Evolutionary conservation across 2,888 invertebrate species (phyloP), one percentile per base, ranked within the genome.

Genomic region (Lapara coniferarum): DNA sequence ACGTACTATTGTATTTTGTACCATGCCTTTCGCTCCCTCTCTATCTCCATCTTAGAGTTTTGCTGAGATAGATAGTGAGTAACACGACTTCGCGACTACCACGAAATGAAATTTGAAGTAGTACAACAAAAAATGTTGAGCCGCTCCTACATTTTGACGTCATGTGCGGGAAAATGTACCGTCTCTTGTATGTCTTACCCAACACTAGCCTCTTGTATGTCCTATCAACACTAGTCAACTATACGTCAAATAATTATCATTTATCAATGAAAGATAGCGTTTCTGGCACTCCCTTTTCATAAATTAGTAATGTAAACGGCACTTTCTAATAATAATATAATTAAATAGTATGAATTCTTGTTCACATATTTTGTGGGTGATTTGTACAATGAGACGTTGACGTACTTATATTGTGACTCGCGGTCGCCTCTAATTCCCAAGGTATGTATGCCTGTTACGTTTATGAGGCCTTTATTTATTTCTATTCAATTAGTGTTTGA

Each of bases 261-360:
- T 71, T 69, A 67, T 71, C 72, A 81, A 77, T 76, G 76, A 75
- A 77, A 74, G 79, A 71, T 75, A 76, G 76, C 77, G 73, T 77
- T 75, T 71, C 70, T 77, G 86, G 82, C 86, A 85, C 86, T 85
- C 86, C 85, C 85, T 82, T 83, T 85, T 85, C 69, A 73, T 74
- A 75, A 75, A 75, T 73, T 71, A 72, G 49, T 58, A 72, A 71
- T 76, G 70, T 75, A 76, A 77, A 74, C 51, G 51, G 67, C 53
- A 59, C 53, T 49, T 73, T 69, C 70, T 72, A 67, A 63, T 68
- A 69, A 71, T 56, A 52, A 72, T 49, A 68, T 57, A 69, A 68
- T 70, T 70, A 63, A 72, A 49, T 71, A 78, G 63, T 67, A 81
- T 81, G 81, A 69, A 25, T 66, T 72, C 70, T 55, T 14, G 46